A percentile compares a stretch with the other conserved stretches of the same genome.
These are phyloP conservation scores for Fabriciana adippe DNA, from an alignment of 2,888 invertebrate genomes.

Conservation along the genomic window DNA sequence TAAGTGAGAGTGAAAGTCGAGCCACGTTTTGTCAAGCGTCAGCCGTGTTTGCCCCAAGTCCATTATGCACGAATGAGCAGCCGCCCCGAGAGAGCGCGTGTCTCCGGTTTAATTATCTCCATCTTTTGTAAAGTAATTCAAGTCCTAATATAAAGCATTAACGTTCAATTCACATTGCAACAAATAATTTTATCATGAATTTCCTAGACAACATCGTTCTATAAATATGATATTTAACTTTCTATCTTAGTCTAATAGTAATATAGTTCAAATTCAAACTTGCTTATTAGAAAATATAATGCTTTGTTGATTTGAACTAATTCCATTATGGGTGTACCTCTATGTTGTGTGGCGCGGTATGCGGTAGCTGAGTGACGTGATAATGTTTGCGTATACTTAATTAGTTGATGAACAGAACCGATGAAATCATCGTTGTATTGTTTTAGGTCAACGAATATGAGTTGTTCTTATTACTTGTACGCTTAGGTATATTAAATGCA, in stretches of 20 bases:
- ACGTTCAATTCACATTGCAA: conserved; percentile 52
- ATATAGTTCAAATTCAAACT: conserved; percentile 45
- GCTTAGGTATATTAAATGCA: too few species aligned
- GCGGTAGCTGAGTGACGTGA: conserved; percentile 66
- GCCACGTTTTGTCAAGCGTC: conserved; percentile 78
- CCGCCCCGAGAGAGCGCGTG: conserved; percentile 79
- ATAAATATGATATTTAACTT: conserved; percentile 40
- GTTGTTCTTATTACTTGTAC: not conserved
- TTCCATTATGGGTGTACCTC: conserved; percentile 79
- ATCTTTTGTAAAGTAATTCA: conserved; percentile 39
- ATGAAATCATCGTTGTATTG: conserved; percentile 59
- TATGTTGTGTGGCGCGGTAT: conserved; percentile 57
- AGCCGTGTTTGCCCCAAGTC: conserved; percentile 70
- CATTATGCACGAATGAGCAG: conserved; percentile 81
- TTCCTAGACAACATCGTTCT: conserved; percentile 52
- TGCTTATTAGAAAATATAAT: conserved; percentile 39
- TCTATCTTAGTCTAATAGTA: conserved; percentile 17
- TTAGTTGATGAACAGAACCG: conserved; percentile 55
- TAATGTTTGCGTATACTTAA: conserved; percentile 66
- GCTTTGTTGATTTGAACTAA: conserved; percentile 49
- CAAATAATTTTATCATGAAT: conserved; percentile 47
- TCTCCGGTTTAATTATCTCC: conserved; percentile 70
- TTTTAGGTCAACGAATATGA: conserved; percentile 41
- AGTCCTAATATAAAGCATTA: conserved; percentile 45
- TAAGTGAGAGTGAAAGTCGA: conserved; percentile 77